phyloP scores from a whole-genome alignment of 2,113 vertebrate species.

The Pao palembangensis region DNA sequence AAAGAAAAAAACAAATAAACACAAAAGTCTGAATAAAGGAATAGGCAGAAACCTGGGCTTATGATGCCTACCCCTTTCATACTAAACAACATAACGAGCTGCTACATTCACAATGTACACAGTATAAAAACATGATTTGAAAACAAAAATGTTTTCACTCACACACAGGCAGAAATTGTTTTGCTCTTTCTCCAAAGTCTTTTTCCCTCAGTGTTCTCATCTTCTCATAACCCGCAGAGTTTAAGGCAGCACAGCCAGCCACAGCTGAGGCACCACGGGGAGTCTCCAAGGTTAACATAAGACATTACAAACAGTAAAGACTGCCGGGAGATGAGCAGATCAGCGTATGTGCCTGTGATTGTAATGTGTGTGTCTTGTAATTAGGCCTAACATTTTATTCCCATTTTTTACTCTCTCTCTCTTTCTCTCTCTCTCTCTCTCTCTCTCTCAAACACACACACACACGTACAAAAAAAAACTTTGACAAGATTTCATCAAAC shows the following conservation, averaged over 20 bases:
- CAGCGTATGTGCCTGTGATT: background rate
- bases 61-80: no score
- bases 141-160: no score
- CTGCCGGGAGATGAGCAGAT: conserved; percentile 2
- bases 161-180: background rate
- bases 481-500: conserved; percentile 3
- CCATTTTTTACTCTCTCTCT: background rate
- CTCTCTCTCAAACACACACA: no score
- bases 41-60: no score
- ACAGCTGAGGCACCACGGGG: conserved; percentile 16
- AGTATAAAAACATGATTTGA: no score
- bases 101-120: no score
- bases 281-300: conserved; percentile 53
- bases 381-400: conserved; percentile 13
- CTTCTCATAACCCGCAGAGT: conserved; percentile 34
- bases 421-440: no score
- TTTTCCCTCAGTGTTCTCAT: conserved; percentile 22
- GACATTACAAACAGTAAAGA: conserved; percentile 23
- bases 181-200: conserved; percentile 12
- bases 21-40: no score
- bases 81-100: no score
- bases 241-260: conserved; percentile 19
- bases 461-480: no score
- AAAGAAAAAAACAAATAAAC: no score
- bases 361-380: conserved; percentile 2